phyloP scores from a whole-genome alignment of 2,797 vertebrate genomes.

The Periparus ater region DNA sequence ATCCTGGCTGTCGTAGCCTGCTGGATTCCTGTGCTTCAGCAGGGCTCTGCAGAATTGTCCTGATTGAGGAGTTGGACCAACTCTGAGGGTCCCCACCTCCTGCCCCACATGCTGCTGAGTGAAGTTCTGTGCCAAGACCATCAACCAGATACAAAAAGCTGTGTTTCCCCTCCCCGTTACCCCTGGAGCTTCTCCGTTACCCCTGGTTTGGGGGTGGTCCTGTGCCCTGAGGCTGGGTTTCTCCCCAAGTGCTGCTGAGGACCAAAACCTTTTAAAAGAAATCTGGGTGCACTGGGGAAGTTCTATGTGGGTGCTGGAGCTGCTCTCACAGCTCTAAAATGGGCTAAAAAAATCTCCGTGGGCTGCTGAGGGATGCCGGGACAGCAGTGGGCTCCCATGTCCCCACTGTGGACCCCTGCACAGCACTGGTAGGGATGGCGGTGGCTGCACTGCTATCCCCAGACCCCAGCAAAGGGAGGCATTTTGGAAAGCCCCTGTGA shows the following conservation, averaged over 20 bases:
- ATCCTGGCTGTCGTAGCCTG: background rate
- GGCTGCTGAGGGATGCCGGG: background rate
- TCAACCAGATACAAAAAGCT: background rate
- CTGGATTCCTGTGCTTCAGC: rapidly evolving
- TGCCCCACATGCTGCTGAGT: background rate
- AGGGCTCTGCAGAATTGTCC: background rate
- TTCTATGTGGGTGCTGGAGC: background rate
- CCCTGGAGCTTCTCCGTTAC: rapidly evolving
- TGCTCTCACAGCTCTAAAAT: background rate
- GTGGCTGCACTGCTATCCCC: background rate
- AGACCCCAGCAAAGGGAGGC: background rate
- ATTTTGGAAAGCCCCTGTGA: background rate
- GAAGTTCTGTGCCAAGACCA: background rate
- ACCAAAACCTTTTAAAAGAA: background rate
- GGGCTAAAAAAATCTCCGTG: rapidly evolving
- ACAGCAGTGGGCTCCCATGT: background rate
- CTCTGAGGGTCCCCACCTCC: background rate
- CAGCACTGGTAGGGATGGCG: rapidly evolving
- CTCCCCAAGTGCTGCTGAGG: background rate
- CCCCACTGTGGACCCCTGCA: background rate
- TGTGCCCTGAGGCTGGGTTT: background rate
- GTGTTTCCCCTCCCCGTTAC: background rate
- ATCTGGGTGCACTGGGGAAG: background rate
- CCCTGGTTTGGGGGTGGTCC: rapidly evolving
- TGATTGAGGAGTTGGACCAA: background rate